A percentile compares a stretch with the other conserved stretches of the same genome.
These are phyloP conservation scores for Celastrina argiolus DNA, from an alignment of 2,888 invertebrate species.

Conservation along the genomic window DNA sequence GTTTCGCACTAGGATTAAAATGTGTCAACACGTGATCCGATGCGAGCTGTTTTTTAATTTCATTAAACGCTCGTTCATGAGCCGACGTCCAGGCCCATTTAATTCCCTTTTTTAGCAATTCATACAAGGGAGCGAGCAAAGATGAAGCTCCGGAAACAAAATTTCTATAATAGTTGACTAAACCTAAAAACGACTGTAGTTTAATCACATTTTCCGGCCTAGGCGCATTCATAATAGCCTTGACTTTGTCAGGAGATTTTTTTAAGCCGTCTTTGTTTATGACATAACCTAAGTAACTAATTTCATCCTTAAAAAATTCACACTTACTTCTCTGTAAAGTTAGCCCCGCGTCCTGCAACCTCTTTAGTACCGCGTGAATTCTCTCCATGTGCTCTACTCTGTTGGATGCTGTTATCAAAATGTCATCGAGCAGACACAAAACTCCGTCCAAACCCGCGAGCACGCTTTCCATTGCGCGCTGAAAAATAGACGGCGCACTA, in stretches of 20 bases:
- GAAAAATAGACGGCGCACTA: conserved; percentile 33
- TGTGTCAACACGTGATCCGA: conserved; percentile 31
- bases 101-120: conserved; percentile 28
- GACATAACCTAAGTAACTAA: conserved; percentile 31
- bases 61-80: conserved; percentile 24
- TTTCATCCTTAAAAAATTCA: conserved; percentile 30
- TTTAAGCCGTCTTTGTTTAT: conserved; percentile 31
- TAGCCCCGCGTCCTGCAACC: conserved; percentile 32
- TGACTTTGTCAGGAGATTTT: conserved; percentile 31
- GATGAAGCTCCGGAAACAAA: conserved; percentile 31
- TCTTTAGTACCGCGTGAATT: conserved; percentile 28
- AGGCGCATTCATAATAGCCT: conserved; percentile 29
- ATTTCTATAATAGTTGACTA: conserved; percentile 32
- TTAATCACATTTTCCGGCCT: conserved; percentile 30
- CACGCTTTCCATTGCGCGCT: conserved; percentile 30
- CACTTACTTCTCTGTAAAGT: conserved; percentile 31
- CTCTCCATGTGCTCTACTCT: background rate
- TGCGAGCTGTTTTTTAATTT: conserved; percentile 26
- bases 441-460: background rate
- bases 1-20: conserved; percentile 28
- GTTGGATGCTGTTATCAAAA: background rate
- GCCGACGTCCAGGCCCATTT: conserved; percentile 27
- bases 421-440: background rate
- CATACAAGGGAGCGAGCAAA: conserved; percentile 29
- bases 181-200: conserved; percentile 33